phyloP scores from a whole-genome alignment of 2,113 vertebrate species.

The Caretta caretta region DNA sequence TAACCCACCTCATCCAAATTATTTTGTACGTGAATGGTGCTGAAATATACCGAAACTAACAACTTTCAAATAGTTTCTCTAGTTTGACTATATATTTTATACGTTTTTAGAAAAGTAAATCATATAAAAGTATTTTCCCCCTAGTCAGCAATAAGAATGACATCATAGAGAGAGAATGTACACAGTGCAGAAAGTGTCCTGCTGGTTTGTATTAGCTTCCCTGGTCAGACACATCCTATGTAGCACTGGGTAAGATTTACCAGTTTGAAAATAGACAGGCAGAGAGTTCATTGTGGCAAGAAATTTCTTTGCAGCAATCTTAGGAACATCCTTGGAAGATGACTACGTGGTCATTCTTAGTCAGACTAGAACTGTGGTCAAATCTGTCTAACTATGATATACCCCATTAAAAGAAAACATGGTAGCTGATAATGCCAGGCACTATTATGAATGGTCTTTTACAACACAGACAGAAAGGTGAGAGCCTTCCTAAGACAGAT shows the following conservation, averaged over 20 bases:
- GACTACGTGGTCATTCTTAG: background rate
- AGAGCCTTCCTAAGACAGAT: background rate
- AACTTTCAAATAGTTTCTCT: background rate
- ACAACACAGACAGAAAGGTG: background rate
- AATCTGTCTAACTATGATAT: background rate
- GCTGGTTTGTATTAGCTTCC: constrained; percentile 72
- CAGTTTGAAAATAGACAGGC: constrained; percentile 17
- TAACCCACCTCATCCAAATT: background rate
- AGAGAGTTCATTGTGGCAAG: background rate
- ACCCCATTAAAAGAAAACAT: background rate
- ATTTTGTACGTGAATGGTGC: background rate
- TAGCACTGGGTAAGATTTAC: constrained; percentile 21
- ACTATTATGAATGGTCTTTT: background rate
- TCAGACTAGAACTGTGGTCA: background rate
- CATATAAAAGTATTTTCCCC: background rate
- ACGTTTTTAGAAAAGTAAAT: constrained; percentile 2
- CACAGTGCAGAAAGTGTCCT: constrained; percentile 41
- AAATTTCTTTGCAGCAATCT: background rate
- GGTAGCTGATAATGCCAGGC: background rate
- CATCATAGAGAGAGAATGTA: constrained; percentile 72
- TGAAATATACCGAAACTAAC: background rate
- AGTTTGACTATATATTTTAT: background rate
- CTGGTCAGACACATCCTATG: constrained; percentile 31
- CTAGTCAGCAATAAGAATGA: constrained; percentile 43
- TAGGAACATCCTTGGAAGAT: background rate